Percentiles rank a stretch among this genome's conserved stretches.
Evolutionary conservation across 2,797 vertebrate genomes (phyloP).

Genomic region (Poeciliopsis presidionis): DNA sequence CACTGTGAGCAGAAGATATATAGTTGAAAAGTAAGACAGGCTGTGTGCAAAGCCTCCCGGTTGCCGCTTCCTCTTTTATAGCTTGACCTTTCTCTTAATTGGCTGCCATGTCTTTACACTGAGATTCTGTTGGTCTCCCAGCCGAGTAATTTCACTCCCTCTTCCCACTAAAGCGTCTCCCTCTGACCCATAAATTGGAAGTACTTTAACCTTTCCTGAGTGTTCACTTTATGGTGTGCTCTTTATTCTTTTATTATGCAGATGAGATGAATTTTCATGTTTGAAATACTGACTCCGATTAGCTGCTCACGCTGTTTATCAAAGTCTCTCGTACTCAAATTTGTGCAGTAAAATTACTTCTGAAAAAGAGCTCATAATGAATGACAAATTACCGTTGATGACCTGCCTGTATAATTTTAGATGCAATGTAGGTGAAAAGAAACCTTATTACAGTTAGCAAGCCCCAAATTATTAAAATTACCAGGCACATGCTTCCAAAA

Average conservation of each 20-base stretch:
- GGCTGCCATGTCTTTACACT: conserved; percentile 78
- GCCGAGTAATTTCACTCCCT: conserved; percentile 68
- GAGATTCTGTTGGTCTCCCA: conserved; percentile 75
- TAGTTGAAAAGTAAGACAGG: conserved; percentile 58
- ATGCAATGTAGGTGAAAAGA: conserved; percentile 1
- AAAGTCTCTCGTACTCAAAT: conserved; percentile 24
- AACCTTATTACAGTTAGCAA: conserved; percentile 15
- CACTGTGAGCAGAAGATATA: conserved; percentile 54
- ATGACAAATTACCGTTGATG: conserved; percentile 23
- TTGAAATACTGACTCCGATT: conserved; percentile 60
- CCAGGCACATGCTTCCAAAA: background rate
- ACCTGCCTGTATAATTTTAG: conserved; percentile 19
- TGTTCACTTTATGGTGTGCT: conserved; percentile 75
- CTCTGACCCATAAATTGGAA: conserved; percentile 79
- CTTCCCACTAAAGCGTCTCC: conserved; percentile 70
- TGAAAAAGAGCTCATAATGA: conserved; percentile 2
- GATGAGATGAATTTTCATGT: conserved; percentile 69
- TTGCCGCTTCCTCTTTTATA: conserved; percentile 71
- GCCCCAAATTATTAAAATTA: conserved; percentile 16
- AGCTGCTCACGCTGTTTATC: conserved; percentile 46
- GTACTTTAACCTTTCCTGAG: conserved; percentile 80
- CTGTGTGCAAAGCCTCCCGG: conserved; percentile 58
- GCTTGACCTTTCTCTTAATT: conserved; percentile 83
- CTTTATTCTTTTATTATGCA: conserved; percentile 79
- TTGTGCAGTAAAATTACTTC: conserved; percentile 18